A percentile compares a stretch with the other conserved stretches of the same genome.
Conservation (phyloP, 1,140 invertebrate genomes). For the Penaeus japonicus region DNA sequence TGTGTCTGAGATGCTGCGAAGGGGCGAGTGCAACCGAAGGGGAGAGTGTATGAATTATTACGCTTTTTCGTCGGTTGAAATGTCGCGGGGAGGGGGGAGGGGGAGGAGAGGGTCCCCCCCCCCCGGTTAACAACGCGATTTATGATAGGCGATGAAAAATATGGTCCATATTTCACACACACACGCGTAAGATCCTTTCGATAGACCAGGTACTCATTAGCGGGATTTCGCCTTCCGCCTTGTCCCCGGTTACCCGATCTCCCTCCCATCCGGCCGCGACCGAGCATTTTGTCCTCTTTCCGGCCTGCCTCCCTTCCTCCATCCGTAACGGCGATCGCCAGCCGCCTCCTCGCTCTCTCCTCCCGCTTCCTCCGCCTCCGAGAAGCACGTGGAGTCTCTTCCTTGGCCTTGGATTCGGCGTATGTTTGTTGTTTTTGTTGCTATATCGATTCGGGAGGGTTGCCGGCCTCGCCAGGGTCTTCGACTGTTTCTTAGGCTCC, state of each 20-base stretch:
- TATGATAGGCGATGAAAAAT: too few relatives aligned
- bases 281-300: not conserved
- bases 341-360: constrained; percentile 4
- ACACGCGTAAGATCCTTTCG: too few relatives aligned
- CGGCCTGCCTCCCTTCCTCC: too few relatives aligned
- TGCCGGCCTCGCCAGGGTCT: not conserved
- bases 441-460: constrained; percentile 16
- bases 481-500: too few relatives aligned
- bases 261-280: too few relatives aligned
- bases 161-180: too few relatives aligned
- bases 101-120: not conserved
- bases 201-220: too few relatives aligned
- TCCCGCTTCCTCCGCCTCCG: not conserved
- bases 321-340: too few relatives aligned
- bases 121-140: not conserved
- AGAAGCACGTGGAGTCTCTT: not conserved
- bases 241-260: too few relatives aligned
- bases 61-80: too few relatives aligned
- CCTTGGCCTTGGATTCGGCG: constrained; percentile 30
- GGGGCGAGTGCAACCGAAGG: not conserved
- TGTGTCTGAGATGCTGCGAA: not conserved
- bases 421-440: constrained; percentile 39
- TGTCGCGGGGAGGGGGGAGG: not conserved
- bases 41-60: not conserved
- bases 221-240: too few relatives aligned